These are phyloP conservation scores for Catharus ustulatus DNA, from an alignment of 2,797 vertebrate genomes.

Conservation along the genomic window DNA sequence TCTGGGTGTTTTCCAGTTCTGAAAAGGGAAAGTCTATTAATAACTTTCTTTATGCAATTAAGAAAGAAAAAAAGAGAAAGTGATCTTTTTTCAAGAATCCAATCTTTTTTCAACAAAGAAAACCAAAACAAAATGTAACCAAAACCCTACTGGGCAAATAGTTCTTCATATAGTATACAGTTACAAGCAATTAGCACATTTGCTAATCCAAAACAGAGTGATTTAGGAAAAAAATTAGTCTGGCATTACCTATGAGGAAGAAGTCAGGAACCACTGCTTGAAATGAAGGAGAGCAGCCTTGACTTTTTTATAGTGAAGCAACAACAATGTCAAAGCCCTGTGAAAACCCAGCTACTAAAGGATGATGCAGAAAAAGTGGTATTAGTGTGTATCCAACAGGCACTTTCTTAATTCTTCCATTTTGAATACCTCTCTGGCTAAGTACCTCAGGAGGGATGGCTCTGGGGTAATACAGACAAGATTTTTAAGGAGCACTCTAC, in stretches of 20 bases:
- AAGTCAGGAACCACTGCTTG: background rate
- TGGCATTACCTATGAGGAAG: background rate
- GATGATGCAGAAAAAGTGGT: background rate
- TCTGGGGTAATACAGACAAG: background rate
- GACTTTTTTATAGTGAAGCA: background rate
- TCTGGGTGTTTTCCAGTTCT: constrained; percentile 31
- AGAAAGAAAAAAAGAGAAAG: background rate
- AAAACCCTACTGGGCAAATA: background rate
- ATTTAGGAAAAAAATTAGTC: background rate
- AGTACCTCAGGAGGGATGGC: background rate
- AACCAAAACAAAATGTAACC: background rate
- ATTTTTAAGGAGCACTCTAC: background rate
- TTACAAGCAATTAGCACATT: background rate
- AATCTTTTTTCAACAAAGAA: background rate
- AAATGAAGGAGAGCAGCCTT: background rate
- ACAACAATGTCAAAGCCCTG: background rate
- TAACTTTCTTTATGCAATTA: background rate
- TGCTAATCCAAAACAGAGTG: background rate
- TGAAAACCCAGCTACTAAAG: background rate
- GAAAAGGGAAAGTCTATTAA: constrained; percentile 37
- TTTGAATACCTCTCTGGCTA: background rate
- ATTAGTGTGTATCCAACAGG: background rate
- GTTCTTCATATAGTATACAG: background rate
- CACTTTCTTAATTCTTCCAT: background rate
- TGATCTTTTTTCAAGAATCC: background rate